Evolutionary conservation across 1,140 invertebrate genomes (phyloP).

Genomic region (Trichoplusia ni): DNA sequence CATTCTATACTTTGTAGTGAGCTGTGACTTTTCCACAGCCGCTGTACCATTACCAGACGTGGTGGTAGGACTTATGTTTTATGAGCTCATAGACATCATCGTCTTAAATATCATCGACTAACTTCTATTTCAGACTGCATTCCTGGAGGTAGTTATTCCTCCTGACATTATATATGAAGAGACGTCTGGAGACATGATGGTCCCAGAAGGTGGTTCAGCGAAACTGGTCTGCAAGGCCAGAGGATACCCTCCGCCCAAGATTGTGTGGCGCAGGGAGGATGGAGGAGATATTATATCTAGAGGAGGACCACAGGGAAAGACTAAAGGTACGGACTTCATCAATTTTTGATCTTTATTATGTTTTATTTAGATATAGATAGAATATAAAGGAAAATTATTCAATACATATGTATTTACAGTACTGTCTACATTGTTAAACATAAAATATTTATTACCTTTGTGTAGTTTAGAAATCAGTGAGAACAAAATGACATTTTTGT

Average conservation of each 20-base stretch:
- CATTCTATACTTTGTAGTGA: no score
- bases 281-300: constrained; percentile 90
- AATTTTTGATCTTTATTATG: not conserved
- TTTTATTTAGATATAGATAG: not conserved
- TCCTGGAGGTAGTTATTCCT: constrained; percentile 93
- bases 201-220: constrained; percentile 93
- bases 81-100: no score
- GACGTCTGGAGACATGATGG: constrained; percentile 94
- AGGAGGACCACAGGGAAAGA: constrained; percentile 85
- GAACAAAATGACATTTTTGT: no score
- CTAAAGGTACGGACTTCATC: constrained; percentile 82
- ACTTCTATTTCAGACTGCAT: constrained; percentile 88
- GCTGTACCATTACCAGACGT: no score
- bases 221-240: constrained; percentile 93
- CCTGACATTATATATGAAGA: constrained; percentile 95
- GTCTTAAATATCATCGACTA: constrained; percentile 21
- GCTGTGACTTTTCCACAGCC: no score
- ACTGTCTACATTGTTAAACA: no score
- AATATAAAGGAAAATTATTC: no score
- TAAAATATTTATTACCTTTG: no score
- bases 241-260: constrained; percentile 92
- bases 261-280: constrained; percentile 94
- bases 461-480: no score
- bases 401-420: no score
- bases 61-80: no score